Conservation (phyloP, 2,797 vertebrate species). For the Eupleurogrammus muticus region DNA sequence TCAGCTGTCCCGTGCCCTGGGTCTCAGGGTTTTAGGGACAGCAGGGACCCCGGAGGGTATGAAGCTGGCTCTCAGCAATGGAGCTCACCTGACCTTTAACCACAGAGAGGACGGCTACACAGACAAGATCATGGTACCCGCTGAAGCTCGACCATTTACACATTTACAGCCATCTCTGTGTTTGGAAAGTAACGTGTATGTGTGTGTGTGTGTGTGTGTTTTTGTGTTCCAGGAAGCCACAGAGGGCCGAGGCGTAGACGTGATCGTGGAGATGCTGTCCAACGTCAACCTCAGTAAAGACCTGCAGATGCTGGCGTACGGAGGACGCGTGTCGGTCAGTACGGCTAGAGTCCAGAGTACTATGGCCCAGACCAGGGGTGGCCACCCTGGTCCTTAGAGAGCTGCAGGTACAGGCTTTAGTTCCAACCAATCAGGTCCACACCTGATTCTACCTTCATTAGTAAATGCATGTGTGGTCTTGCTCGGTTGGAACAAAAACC, state of each 20-base stretch:
- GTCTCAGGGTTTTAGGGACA: conserved; percentile 91
- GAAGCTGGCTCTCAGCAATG: conserved; percentile 83
- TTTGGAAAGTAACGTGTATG: too few species aligned
- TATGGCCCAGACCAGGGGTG: neutral
- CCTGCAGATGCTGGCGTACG: conserved; percentile 85
- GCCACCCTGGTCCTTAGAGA: too few species aligned
- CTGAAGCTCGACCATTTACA: neutral
- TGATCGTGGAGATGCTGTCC: conserved; percentile 95
- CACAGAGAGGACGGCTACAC: conserved; percentile 89
- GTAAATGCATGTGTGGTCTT: too few species aligned
- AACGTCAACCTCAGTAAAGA: conserved; percentile 92
- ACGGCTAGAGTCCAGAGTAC: neutral
- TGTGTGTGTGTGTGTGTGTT: neutral
- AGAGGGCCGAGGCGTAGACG: conserved; percentile 82
- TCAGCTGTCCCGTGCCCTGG: conserved; percentile 90
- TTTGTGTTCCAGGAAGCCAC: conserved; percentile 78
- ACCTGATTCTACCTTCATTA: too few species aligned
- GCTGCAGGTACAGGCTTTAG: too few species aligned
- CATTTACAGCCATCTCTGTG: neutral
- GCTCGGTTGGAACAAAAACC: too few species aligned
- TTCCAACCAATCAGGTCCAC: too few species aligned
- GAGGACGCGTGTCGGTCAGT: conserved; percentile 90
- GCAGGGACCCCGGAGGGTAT: conserved; percentile 90
- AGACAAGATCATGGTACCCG: conserved; percentile 88
- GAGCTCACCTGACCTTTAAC: conserved; percentile 91